Percentiles rank a stretch among this genome's conserved stretches.
phyloP scores from a whole-genome alignment of 2,797 vertebrate genomes.

The Hipposideros larvatus region DNA sequence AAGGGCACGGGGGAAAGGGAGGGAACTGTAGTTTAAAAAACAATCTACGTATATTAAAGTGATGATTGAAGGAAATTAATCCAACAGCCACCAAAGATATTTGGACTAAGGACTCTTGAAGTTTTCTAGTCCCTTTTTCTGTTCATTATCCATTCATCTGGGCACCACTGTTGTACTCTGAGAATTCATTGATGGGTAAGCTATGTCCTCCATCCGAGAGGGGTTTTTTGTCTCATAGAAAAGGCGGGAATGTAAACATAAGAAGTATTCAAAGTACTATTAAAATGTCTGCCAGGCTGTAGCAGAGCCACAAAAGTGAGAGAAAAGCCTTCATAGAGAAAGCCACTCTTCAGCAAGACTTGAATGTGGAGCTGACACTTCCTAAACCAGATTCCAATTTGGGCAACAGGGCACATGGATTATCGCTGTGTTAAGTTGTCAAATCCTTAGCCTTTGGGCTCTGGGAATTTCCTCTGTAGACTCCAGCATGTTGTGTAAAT shows the following conservation, averaged over 20 bases:
- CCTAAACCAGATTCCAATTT: neutral
- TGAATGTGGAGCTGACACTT: neutral
- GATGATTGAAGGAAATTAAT: slow-evolving; percentile 28
- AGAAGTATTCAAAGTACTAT: neutral
- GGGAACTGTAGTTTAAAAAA: slow-evolving; percentile 14
- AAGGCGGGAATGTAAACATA: slow-evolving; percentile 5
- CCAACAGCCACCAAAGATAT: neutral
- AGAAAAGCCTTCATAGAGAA: slow-evolving; percentile 8
- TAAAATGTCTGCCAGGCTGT: neutral
- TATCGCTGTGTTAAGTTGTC: neutral
- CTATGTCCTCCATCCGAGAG: neutral
- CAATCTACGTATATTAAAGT: neutral
- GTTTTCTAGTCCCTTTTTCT: neutral
- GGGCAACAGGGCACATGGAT: no score
- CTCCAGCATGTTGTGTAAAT: neutral
- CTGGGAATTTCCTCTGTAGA: neutral
- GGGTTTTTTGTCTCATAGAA: neutral
- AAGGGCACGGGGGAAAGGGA: neutral
- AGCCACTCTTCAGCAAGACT: neutral
- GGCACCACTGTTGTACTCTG: neutral
- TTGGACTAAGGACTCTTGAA: neutral
- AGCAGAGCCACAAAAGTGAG: neutral
- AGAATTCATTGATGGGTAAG: neutral
- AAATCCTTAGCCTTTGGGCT: neutral
- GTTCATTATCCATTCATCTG: neutral